Base-by-base conservation (phyloP, 2,888 invertebrate species). In the Drosophila mimica region DNA sequence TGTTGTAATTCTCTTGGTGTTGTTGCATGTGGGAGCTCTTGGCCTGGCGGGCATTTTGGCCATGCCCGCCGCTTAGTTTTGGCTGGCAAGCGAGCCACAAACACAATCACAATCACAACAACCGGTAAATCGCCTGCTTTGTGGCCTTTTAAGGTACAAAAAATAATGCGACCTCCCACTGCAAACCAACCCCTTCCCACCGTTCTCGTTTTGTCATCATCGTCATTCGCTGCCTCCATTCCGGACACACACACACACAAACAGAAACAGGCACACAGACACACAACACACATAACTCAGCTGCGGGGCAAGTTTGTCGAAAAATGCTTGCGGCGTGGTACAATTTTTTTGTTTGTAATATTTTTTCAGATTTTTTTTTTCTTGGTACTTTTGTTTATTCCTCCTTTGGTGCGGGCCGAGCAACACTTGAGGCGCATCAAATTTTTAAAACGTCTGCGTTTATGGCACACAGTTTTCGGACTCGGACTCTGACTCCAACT, bases 371-470 rank as follows among this genome's bases (percentile, higher is more conserved):
- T 63, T 56, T 62, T 77, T 40, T 60, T 60, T 81, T 83, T 82
- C 82, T 88, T 82, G 80, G 71, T 88, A 83, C 89, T 88, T 87
- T 88, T 90, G 87, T 88, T 88, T 88, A 88, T 88, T 88, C 76
- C 89, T 90, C 75, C 84, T 90, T 83, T 89, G 80, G 81, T 81
- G 68, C 64, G 60, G 62, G 60, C 70, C 62, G 53, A 69, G 71
- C 67, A 83, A 73, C 83, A 90, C 87, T 87, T 86, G 88, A 88
- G 87, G 87, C 87, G 79, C 81, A 88, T 86, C 83, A 87, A 88
- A 89, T 86, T 88, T 82, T 86, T 84, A 90, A 88, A 90, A 87
- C 86, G 90, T 90, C 87, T 88, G 82, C 90, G 82, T 86, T 90
- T 86, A 88, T 86, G 90, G 90, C 90, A 83, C 88, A 88, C 85